Percentiles rank a stretch among this genome's conserved stretches.
Evolutionary conservation across 2,888 invertebrate genomes (phyloP).

Genomic region (Esperia sulphurella): DNA sequence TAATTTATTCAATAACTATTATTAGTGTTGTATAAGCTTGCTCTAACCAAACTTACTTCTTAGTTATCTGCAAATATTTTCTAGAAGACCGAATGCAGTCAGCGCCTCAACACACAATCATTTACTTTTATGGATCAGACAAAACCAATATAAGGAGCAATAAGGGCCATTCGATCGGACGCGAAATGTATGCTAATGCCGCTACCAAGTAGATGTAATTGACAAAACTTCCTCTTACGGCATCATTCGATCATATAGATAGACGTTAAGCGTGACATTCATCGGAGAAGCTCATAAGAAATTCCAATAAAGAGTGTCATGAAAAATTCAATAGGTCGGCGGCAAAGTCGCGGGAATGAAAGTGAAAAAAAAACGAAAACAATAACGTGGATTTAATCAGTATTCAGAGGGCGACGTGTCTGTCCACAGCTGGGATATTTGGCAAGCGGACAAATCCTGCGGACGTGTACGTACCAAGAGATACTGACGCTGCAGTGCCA

Average conservation of each 20-base stretch:
- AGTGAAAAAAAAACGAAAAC: conserved; percentile 69
- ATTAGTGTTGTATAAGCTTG: no score
- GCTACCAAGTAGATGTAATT: conserved; percentile 51
- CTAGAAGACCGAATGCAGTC: conserved; percentile 27
- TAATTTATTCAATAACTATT: no score
- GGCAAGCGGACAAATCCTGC: conserved; percentile 61
- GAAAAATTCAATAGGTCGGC: conserved; percentile 72
- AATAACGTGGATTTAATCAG: conserved; percentile 70
- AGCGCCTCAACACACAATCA: conserved; percentile 43
- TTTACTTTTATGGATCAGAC: conserved; percentile 65
- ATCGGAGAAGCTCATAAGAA: conserved; percentile 50
- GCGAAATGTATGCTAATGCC: conserved; percentile 69
- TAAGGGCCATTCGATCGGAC: conserved; percentile 55
- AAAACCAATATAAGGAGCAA: conserved; percentile 58
- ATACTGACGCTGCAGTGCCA: conserved; percentile 34
- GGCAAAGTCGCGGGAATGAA: conserved; percentile 45
- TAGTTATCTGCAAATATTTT: conserved; percentile 12
- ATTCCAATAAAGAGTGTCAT: conserved; percentile 58
- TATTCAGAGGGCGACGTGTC: conserved; percentile 60
- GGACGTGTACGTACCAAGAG: conserved; percentile 30
- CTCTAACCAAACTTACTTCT: conserved; percentile 1
- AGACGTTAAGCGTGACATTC: conserved; percentile 43
- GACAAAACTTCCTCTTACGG: conserved; percentile 60
- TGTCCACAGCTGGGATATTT: conserved; percentile 71
- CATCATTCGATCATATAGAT: conserved; percentile 56